Conservation (phyloP, 2,888 invertebrate species). For the Caenorhabditis zanzibari region DNA sequence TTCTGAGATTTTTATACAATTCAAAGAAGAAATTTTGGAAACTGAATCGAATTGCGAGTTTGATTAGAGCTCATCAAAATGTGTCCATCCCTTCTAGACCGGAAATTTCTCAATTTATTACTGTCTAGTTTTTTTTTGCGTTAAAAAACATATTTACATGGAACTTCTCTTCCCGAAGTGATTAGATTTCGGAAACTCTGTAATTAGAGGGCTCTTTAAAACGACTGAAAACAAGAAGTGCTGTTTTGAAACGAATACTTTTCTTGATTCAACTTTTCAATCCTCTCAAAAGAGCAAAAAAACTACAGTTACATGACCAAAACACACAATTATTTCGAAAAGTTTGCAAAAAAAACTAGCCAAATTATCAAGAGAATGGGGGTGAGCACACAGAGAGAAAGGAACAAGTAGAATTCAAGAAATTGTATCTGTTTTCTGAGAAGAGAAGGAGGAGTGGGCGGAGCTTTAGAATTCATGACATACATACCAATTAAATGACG, state of each 20-base stretch:
- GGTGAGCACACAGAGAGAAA: background rate
- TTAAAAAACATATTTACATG: background rate
- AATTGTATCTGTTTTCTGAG: conserved; percentile 12
- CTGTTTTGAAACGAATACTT: background rate
- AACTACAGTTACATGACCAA: conserved; percentile 20
- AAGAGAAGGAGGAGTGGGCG: conserved; percentile 44
- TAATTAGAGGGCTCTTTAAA: conserved; percentile 31
- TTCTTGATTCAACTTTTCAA: background rate
- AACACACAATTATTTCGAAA: conserved; percentile 12
- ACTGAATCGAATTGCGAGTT: too few species aligned
- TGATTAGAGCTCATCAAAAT: too few species aligned
- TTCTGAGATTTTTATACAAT: conserved; percentile 20
- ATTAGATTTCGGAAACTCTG: conserved; percentile 13
- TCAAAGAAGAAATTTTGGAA: too few species aligned
- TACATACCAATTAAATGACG: conserved; percentile 63
- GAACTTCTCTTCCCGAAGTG: background rate
- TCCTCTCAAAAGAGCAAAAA: background rate
- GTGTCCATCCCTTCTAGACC: too few species aligned
- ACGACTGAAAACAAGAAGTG: background rate
- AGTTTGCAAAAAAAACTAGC: conserved; percentile 17
- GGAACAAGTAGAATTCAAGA: conserved; percentile 4
- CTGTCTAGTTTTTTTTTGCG: background rate
- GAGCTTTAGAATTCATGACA: conserved; percentile 46
- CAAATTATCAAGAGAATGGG: conserved; percentile 20
- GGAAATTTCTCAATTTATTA: background rate